These are phyloP conservation scores for Eonycteris spelaea DNA, from an alignment of 2,113 vertebrate genomes.

Conservation along the genomic window DNA sequence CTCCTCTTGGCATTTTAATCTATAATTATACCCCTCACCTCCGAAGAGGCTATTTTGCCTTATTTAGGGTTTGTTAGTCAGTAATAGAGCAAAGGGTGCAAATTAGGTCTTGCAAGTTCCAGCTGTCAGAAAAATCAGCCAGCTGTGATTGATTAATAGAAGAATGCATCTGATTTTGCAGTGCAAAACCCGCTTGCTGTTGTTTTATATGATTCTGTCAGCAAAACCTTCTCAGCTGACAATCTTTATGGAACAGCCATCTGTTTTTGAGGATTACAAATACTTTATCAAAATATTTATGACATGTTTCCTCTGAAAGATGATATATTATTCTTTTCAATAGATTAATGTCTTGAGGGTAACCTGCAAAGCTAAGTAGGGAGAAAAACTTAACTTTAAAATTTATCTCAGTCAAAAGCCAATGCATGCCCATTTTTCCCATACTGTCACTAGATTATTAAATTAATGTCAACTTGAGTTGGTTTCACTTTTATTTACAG, in stretches of 20 bases:
- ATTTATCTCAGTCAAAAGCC: conserved; percentile 75
- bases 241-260: conserved; percentile 79
- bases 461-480: conserved; percentile 60
- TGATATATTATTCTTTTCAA: conserved; percentile 77
- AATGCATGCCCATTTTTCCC: conserved; percentile 35
- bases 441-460: conserved; percentile 53
- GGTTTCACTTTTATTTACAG: conserved; percentile 57
- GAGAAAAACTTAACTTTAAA: conserved; percentile 74
- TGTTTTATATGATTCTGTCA: conserved; percentile 79
- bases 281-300: conserved; percentile 84
- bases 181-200: conserved; percentile 47
- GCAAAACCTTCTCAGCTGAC: conserved; percentile 79
- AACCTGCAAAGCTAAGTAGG: conserved; percentile 77
- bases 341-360: conserved; percentile 77
- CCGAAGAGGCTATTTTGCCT: background rate
- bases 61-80: conserved; percentile 46
- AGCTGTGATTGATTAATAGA: conserved; percentile 79
- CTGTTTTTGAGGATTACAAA: conserved; percentile 83
- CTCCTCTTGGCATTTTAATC: background rate
- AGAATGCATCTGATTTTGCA: conserved; percentile 65
- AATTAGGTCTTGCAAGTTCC: conserved; percentile 58
- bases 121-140: conserved; percentile 75
- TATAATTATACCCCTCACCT: background rate
- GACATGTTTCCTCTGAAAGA: conserved; percentile 79
- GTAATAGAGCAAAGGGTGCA: conserved; percentile 63